Base-by-base conservation (phyloP, 2,888 invertebrate species). In the Rugalucina vietnamica region DNA sequence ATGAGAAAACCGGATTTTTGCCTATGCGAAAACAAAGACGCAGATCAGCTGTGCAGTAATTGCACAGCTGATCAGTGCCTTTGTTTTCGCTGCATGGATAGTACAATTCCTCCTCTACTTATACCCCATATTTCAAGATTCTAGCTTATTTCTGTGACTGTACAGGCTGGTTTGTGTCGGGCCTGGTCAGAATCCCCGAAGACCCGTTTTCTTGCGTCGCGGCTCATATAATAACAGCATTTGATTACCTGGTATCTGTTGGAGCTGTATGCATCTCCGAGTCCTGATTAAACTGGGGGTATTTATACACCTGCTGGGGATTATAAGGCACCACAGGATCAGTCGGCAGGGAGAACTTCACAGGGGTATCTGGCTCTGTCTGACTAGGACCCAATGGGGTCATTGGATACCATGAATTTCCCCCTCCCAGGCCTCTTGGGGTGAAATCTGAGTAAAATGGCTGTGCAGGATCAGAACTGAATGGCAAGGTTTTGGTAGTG, bases 211-310 rank as follows among this genome's bases (percentile, higher is more conserved):
- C n/a, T n/a, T n/a, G n/a, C n/a, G n/a, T n/a, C n/a, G n/a, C n/a
- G n/a, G n/a, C n/a, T n/a, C n/a, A n/a, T n/a, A n/a, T n/a, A n/a
- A n/a, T n/a, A n/a, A n/a, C n/a, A n/a, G n/a, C n/a, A n/a, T n/a
- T n/a, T n/a, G n/a, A n/a, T 49, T 21, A 85, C 87, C 87, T 85
- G 24, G 87, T 87, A 69, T 87, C 87, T 24, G 85, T 81, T 14
- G 87, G 87, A 3, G 76, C 76, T 32, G 83, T 87, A 49, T 86
- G 86, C 86, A 86, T 86, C 36, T 86, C 86, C 14, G 80, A 77
- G 54, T 87, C 87, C 2, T 69, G 39, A 57, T 57, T 79, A 70
- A 79, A 83, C 76, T 81, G 81, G 70, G 87, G 87, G 37, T 87
- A 87, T 65, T 87, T 85, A 69, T 87, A 87, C 76, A 82, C 73